Conservation (phyloP, 2,888 invertebrate genomes). For the Drosophila kokeensis region DNA sequence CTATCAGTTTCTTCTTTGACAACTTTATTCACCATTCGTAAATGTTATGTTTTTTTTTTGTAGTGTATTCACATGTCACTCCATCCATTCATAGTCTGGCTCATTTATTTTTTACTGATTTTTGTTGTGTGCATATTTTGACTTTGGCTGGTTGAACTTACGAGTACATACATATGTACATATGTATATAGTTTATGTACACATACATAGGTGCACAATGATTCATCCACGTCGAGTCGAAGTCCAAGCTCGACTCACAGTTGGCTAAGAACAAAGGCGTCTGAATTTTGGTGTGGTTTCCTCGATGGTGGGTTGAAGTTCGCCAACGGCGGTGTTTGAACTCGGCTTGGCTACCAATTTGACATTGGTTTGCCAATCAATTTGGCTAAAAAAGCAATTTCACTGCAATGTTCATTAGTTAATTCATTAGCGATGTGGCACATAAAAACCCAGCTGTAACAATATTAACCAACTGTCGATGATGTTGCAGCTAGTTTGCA, state of each 20-base stretch:
- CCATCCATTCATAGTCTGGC: constrained; percentile 43
- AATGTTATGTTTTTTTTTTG: background rate
- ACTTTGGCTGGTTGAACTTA: constrained; percentile 46
- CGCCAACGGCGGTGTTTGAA: constrained; percentile 66
- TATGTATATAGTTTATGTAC: background rate
- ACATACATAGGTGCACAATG: constrained; percentile 19
- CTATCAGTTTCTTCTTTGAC: too few relatives aligned
- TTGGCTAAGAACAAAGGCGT: constrained; percentile 55
- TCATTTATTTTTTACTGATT: constrained; percentile 45
- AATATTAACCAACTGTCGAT: constrained; percentile 33
- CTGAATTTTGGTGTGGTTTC: constrained; percentile 12
- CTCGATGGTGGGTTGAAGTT: constrained; percentile 70
- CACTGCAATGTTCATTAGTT: constrained; percentile 61
- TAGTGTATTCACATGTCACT: constrained; percentile 26
- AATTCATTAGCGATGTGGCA: constrained; percentile 67
- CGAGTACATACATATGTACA: background rate
- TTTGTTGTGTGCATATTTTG: constrained; percentile 36
- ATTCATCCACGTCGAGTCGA: constrained; percentile 43
- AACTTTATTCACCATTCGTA: background rate
- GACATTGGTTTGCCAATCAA: constrained; percentile 22
- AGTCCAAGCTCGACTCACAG: constrained; percentile 25
- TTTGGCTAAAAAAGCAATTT: constrained; percentile 12
- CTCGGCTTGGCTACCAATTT: constrained; percentile 27
- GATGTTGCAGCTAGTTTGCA: constrained; percentile 26
- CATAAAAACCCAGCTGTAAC: constrained; percentile 39